phyloP scores from a whole-genome alignment of 2,888 invertebrate species.

The Drosophila picticornis region DNA sequence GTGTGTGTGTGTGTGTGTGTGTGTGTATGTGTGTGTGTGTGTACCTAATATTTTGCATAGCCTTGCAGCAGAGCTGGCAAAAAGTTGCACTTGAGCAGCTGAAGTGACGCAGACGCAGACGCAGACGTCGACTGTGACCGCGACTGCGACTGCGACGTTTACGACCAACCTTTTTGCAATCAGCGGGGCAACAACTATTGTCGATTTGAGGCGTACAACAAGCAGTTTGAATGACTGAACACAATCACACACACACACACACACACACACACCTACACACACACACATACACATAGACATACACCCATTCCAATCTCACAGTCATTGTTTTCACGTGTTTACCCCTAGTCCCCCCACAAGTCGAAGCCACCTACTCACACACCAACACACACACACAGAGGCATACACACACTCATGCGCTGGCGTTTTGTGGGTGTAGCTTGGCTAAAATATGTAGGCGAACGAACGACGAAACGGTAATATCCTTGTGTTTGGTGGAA shows the following conservation, averaged over 20 bases:
- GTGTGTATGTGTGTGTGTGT: conserved; percentile 29
- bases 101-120: conserved; percentile 10
- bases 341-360: conserved; percentile 26
- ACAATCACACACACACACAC: conserved; percentile 32
- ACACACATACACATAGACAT: conserved; percentile 1
- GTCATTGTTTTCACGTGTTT: conserved; percentile 66
- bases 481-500: conserved; percentile 86
- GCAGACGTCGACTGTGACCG: conserved; percentile 1
- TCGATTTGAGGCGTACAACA: conserved; percentile 64
- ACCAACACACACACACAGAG: conserved; percentile 8
- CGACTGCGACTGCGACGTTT: conserved; percentile 7
- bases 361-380: conserved; percentile 15
- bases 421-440: conserved; percentile 37
- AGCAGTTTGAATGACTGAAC: conserved; percentile 48
- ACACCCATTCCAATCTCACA: neutral
- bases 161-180: conserved; percentile 55
- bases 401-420: conserved; percentile 33
- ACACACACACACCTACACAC: neutral
- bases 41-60: conserved; percentile 54
- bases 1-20: conserved; percentile 9
- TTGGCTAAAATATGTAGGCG: conserved; percentile 49
- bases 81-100: conserved; percentile 68
- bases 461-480: conserved; percentile 85
- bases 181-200: conserved; percentile 60
- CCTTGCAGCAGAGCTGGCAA: conserved; percentile 29